Conservation (phyloP, 2,113 vertebrate species). For the Carollia perspicillata region DNA sequence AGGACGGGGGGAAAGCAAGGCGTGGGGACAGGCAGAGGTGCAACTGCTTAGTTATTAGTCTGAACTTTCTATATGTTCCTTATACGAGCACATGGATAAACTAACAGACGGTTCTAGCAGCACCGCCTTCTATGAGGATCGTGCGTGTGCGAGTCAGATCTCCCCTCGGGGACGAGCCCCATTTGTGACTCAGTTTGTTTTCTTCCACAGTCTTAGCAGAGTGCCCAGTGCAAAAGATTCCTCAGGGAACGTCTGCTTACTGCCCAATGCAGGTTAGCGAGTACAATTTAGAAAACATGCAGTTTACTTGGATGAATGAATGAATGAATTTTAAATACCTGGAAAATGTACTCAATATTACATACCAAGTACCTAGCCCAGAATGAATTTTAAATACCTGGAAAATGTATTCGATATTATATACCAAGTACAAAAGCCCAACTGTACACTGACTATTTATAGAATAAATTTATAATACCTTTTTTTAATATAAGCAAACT, state of each 20-base stretch:
- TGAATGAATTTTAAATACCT: not conserved
- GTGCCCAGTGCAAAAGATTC: not conserved
- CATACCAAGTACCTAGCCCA: not conserved
- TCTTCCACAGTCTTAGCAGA: not conserved
- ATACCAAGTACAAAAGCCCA: too few species aligned
- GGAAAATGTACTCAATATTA: not conserved
- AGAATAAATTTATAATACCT: not conserved
- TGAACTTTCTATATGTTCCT: not conserved
- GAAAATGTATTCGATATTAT: not conserved
- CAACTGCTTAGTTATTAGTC: not conserved
- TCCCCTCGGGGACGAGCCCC: not conserved
- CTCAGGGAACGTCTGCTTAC: not conserved
- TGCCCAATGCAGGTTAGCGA: not conserved
- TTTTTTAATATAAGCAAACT: not conserved
- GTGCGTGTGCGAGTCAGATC: accelerated
- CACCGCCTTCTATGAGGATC: not conserved
- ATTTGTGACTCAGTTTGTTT: not conserved
- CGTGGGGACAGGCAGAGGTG: not conserved
- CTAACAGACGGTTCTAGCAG: not conserved
- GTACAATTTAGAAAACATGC: not conserved
- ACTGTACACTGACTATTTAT: not conserved
- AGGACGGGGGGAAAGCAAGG: not conserved
- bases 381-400: not conserved
- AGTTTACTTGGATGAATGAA: not conserved
- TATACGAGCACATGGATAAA: not conserved